Evolutionary conservation across 2,888 invertebrate species (phyloP).

Genomic region (Drosophila bunnanda): DNA sequence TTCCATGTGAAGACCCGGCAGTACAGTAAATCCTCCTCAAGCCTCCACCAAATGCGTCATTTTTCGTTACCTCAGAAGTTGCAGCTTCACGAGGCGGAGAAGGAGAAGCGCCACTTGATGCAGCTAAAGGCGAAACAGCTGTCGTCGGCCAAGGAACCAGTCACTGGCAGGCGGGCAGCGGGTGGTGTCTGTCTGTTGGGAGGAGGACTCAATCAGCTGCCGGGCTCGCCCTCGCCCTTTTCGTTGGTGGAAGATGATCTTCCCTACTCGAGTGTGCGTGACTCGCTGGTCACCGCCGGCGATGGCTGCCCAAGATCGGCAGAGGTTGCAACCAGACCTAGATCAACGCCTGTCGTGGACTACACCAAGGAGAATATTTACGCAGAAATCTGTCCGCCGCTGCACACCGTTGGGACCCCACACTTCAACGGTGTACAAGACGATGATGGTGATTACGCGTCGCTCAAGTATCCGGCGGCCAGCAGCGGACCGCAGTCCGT

Average conservation of each 20-base stretch:
- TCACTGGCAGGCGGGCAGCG: constrained; percentile 81
- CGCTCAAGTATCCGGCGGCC: constrained; percentile 69
- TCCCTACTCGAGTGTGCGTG: constrained; percentile 89
- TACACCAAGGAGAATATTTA: constrained; percentile 88
- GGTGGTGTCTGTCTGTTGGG: constrained; percentile 78
- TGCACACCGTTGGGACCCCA: constrained; percentile 73
- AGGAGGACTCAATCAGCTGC: constrained; percentile 47
- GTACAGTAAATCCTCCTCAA: constrained; percentile 88
- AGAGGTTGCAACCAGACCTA: constrained; percentile 38
- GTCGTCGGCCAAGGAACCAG: constrained; percentile 65
- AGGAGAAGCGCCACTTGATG: constrained; percentile 82
- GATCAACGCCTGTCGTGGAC: constrained; percentile 70
- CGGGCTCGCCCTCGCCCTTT: constrained; percentile 63
- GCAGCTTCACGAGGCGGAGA: constrained; percentile 85
- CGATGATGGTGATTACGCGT: constrained; percentile 77
- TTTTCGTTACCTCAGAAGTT: constrained; percentile 84
- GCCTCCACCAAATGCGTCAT: constrained; percentile 85
- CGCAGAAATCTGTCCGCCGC: constrained; percentile 87
- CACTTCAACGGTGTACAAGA: constrained; percentile 61
- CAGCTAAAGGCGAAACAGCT: constrained; percentile 67
- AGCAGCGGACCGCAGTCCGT: constrained; percentile 72
- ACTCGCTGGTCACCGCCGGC: constrained; percentile 86
- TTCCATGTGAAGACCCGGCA: constrained; percentile 90
- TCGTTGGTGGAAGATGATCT: constrained; percentile 86
- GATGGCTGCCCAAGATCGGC: constrained; percentile 63